Conservation (phyloP, 2,797 vertebrate genomes). For the Nyctalus aviator region DNA sequence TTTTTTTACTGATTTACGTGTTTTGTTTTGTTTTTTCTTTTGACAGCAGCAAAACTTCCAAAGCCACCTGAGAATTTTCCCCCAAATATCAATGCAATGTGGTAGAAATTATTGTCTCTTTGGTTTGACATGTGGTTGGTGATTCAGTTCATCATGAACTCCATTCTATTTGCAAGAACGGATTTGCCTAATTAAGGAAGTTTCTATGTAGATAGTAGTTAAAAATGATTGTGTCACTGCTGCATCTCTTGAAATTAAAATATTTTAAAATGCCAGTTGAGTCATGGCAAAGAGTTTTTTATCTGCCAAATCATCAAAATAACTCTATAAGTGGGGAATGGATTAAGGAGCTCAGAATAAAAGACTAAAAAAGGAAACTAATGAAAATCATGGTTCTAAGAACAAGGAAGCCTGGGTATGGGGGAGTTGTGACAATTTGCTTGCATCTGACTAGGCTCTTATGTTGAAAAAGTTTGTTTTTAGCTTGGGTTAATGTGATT, state of each 20-base stretch:
- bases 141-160: slow-evolving; percentile 68
- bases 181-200: slow-evolving; percentile 41
- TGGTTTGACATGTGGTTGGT: slow-evolving; percentile 54
- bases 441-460: slow-evolving; percentile 5
- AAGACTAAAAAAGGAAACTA: slow-evolving; percentile 44
- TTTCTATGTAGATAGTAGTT: slow-evolving; percentile 63
- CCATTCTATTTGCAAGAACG: slow-evolving; percentile 65
- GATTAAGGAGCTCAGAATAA: slow-evolving; percentile 60
- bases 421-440: not conserved
- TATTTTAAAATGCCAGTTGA: slow-evolving; percentile 75
- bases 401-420: not conserved
- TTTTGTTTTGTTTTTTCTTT: slow-evolving; percentile 13
- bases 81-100: slow-evolving; percentile 34
- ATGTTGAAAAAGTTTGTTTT: slow-evolving; percentile 42
- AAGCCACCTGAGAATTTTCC: slow-evolving; percentile 50
- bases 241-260: slow-evolving; percentile 76
- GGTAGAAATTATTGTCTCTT: slow-evolving; percentile 39
- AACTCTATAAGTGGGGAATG: slow-evolving; percentile 40
- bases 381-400: slow-evolving; percentile 42
- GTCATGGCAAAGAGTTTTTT: slow-evolving; percentile 53
- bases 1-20: not conserved
- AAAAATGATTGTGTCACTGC: slow-evolving; percentile 63
- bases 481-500: not conserved
- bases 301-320: slow-evolving; percentile 63
- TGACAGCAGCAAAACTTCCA: slow-evolving; percentile 21